Percentiles rank a stretch among this genome's conserved stretches.
Evolutionary conservation across 2,888 invertebrate species (phyloP).

Genomic region (Campopleginae sp.): DNA sequence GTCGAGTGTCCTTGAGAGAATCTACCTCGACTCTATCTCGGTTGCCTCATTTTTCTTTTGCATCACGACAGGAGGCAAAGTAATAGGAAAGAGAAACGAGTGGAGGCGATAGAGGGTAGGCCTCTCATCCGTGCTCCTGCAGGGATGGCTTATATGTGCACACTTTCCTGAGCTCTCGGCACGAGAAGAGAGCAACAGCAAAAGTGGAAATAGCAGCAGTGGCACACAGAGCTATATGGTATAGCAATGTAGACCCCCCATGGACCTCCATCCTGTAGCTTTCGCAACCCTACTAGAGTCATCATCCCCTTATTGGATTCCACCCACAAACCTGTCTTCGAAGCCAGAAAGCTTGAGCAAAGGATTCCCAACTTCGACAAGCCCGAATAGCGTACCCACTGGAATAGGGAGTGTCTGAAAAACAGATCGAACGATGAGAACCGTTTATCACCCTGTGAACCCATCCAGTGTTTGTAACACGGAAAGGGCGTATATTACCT

Average conservation of each 20-base stretch:
- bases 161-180: slow-evolving; percentile 58
- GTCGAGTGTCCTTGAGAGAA: slow-evolving; percentile 74
- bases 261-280: slow-evolving; percentile 50
- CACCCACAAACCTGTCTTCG: slow-evolving; percentile 68
- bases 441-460: slow-evolving; percentile 55
- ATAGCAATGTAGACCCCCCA: slow-evolving; percentile 39
- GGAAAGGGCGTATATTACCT: slow-evolving; percentile 69
- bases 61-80: slow-evolving; percentile 54
- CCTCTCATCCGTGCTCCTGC: slow-evolving; percentile 34
- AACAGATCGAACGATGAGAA: slow-evolving; percentile 68
- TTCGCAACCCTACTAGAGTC: slow-evolving; percentile 56
- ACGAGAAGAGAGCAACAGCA: slow-evolving; percentile 56
- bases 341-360: slow-evolving; percentile 54
- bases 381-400: slow-evolving; percentile 19
- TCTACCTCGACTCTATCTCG: slow-evolving; percentile 52
- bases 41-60: slow-evolving; percentile 61
- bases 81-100: slow-evolving; percentile 59
- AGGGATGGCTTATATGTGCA: slow-evolving; percentile 60
- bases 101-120: slow-evolving; percentile 42
- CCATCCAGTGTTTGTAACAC: slow-evolving; percentile 63
- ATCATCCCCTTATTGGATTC: slow-evolving; percentile 74
- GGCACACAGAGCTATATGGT: slow-evolving; percentile 41
- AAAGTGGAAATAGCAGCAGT: slow-evolving; percentile 58
- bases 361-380: slow-evolving; percentile 64
- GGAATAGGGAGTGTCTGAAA: slow-evolving; percentile 41